Base-by-base conservation (phyloP, 2,113 vertebrate genomes). In the Octodon degus region DNA sequence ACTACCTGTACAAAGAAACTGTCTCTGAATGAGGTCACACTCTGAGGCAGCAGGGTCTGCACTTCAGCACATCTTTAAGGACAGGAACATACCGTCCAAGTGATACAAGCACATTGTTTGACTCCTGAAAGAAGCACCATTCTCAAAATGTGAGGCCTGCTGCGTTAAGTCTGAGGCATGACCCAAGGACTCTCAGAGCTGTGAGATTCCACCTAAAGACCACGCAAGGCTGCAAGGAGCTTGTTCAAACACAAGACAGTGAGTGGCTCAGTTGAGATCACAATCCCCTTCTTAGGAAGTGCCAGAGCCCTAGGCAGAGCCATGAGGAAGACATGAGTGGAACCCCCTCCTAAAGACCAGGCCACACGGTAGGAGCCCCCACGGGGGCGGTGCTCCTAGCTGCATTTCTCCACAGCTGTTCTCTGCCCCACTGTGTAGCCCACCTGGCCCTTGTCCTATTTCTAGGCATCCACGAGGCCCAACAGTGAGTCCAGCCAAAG, bases 11-110 rank as follows among this genome's bases (percentile, higher is more conserved):
- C 65, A 65, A 86, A 94, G 60, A 92, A 53, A 62, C 32, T 85
- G 13, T 30, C 58, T 95, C 40, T 58, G 94, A 80, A 76, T 40
- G 65, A 79, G 30, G 10, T 95, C 37, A 90, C 27, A 81, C 92
- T 93, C 80, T 80, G 32, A 60, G 81, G 25, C 60, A 43, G 32
- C 67, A 7, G 20, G 34, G 7, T 89, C 70, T 83, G 53, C 30
- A 84, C 63, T 81, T 80, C 19, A 76, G 58, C 16, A 3, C 55
- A 27, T 53, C 47, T 87, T 63, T 84, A 40, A 34, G 19, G 2
- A 30, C 1, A 30, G 8, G 10, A 22, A 20, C 11, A 30, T 10
- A 93, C 7, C 87, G 27, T 68, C 88, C 34, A 63, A 77, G 7
- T 32, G 25, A 16, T 40, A 82, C 77, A 94, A 87, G 17, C 24